Evolutionary conservation across 2,113 vertebrate genomes (phyloP), one percentile per base, ranked within the genome.

Genomic region (Salvelinus fontinalis): DNA sequence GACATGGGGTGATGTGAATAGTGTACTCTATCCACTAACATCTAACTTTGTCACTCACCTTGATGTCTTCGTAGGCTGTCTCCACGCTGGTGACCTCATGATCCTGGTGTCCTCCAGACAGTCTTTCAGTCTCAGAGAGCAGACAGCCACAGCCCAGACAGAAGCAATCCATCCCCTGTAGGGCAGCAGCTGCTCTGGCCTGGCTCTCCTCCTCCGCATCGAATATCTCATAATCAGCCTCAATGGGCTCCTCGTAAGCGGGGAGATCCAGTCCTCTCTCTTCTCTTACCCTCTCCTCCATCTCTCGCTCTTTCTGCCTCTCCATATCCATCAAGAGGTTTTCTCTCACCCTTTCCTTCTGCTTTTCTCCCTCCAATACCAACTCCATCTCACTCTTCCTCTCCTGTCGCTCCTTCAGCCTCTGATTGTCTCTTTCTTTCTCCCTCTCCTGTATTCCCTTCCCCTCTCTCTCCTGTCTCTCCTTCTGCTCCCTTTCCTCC

Each of bases 71-170:
- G 75, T 94, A 95, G 69, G 95, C 96, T 76, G 89, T 90, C 79
- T 97, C 95, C 80, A 98, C 88, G 0, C 92, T 85, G 6, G 92
- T 93, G 66, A 96, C 89, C 57, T 95, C 87, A 4, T 99, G 98
- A 66, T 90, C 87, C 83, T 90, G 92, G 84, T 99, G 98, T 20
- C 92, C 90, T 69, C 87, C 94, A 80, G 92, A 93, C 26, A 87
- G 78, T 60, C 88, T 92, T 78, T 96, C 95, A 26, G 91, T 92
- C 73, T 95, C 89, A 78, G 94, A 93, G 86, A 99, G 92, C 73
- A 95, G 94, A 84, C 92, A 90, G 79, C 87, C 95, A 83, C 97
- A 99, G 64, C 92, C 91, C 51, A 93, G 86, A 85, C 97, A 99
- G 29, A 95, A 99, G 39, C 93, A 94, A 83, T 98, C 95, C 84